Percentiles rank a stretch among this genome's conserved stretches.
phyloP scores from a whole-genome alignment of 2,888 invertebrate species.

The Drosophila algonquin region DNA sequence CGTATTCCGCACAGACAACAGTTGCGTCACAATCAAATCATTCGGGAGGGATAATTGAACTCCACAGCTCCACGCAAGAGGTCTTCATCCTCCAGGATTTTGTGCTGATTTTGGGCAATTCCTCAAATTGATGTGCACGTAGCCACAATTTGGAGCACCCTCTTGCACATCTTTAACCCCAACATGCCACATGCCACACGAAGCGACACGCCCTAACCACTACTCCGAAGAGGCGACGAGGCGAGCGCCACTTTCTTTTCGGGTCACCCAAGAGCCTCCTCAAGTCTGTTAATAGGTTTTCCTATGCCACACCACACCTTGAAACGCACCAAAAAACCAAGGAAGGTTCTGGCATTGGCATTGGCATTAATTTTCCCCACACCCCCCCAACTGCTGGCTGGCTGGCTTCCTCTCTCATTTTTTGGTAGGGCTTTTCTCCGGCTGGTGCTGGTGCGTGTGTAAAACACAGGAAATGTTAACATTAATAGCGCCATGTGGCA shows the following conservation, averaged over 20 bases:
- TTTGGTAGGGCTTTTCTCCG: background rate
- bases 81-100: constrained; percentile 2
- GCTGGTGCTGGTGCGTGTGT: constrained; percentile 29
- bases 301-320: constrained; percentile 64
- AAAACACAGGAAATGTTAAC: constrained; percentile 62
- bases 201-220: constrained; percentile 19
- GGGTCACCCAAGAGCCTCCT: constrained; percentile 42
- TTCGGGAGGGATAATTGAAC: constrained; percentile 28
- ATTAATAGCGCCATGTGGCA: constrained; percentile 41
- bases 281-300: constrained; percentile 54
- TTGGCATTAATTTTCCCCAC: constrained; percentile 17
- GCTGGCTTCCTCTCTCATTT: constrained; percentile 9
- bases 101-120: constrained; percentile 29
- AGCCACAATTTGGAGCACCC: constrained; percentile 29
- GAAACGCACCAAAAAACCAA: constrained; percentile 6
- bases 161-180: background rate
- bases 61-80: background rate
- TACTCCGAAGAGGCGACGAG: background rate
- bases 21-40: constrained; percentile 34
- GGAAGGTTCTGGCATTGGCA: constrained; percentile 17
- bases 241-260: background rate
- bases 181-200: background rate
- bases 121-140: constrained; percentile 53
- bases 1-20: constrained; percentile 3
- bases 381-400: background rate